Conservation (phyloP, 2,113 vertebrate species). For the Apus apus region DNA sequence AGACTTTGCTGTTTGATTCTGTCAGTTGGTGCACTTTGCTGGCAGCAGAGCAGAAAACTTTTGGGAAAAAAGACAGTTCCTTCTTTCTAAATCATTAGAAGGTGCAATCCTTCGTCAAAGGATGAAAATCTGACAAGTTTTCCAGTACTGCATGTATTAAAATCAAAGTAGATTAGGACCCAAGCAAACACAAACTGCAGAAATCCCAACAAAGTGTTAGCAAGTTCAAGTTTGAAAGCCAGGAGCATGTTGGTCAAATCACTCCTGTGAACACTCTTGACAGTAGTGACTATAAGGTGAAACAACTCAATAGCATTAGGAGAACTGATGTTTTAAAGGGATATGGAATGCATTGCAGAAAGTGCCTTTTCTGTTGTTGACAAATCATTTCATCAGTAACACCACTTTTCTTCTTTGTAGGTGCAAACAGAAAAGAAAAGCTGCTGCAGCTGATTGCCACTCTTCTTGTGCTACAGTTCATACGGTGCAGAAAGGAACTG, state of each 20-base stretch:
- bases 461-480: slow-evolving; percentile 83
- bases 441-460: slow-evolving; percentile 82
- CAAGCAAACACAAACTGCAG: not conserved
- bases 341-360: not conserved
- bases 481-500: slow-evolving; percentile 61
- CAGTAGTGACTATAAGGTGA: not conserved
- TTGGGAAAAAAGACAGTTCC: not conserved
- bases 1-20: not conserved
- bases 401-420: slow-evolving; percentile 27
- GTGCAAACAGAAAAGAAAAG: slow-evolving; percentile 74
- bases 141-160: not conserved
- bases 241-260: not conserved
- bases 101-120: not conserved
- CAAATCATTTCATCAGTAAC: not conserved
- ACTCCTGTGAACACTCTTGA: not conserved
- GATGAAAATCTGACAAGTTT: not conserved
- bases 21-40: not conserved
- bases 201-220: not conserved
- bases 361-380: not conserved
- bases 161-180: not conserved
- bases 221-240: not conserved
- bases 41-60: not conserved
- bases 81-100: not conserved
- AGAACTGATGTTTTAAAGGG: not conserved
- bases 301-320: not conserved